These are phyloP conservation scores for Leucoma salicis DNA, from an alignment of 2,888 invertebrate species.

Conservation along the genomic window DNA sequence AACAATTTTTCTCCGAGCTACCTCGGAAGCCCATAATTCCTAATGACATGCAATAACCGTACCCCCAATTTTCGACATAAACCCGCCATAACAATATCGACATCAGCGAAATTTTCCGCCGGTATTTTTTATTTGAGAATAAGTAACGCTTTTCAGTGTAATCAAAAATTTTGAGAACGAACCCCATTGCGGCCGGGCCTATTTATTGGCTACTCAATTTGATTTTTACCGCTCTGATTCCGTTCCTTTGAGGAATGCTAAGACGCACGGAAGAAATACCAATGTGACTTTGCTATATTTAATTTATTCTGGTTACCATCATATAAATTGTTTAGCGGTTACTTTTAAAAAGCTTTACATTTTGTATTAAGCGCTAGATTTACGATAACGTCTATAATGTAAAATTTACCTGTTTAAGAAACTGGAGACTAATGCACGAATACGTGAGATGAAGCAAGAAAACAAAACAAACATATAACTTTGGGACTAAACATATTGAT, in stretches of 20 bases:
- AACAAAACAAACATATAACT: too few relatives aligned
- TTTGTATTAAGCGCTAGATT: too few relatives aligned
- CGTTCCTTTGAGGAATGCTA: conserved; percentile 55
- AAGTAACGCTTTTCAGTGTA: conserved; percentile 78
- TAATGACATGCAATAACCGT: conserved; percentile 83
- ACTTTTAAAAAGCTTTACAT: too few relatives aligned
- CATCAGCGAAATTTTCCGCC: conserved; percentile 74
- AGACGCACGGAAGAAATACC: conserved; percentile 53
- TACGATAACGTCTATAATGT: too few relatives aligned
- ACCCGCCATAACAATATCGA: conserved; percentile 82
- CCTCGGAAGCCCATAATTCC: conserved; percentile 81
- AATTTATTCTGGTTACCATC: too few relatives aligned
- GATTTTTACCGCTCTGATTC: conserved; percentile 77
- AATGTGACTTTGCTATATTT: conserved; percentile 42
- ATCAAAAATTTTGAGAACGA: conserved; percentile 71
- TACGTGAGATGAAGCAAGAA: too few relatives aligned
- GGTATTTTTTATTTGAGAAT: conserved; percentile 74
- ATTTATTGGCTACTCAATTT: conserved; percentile 81
- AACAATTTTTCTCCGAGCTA: conserved; percentile 63
- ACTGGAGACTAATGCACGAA: too few relatives aligned
- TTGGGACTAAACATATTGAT: too few relatives aligned
- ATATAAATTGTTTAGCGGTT: too few relatives aligned
- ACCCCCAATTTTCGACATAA: conserved; percentile 82
- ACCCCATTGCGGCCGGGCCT: conserved; percentile 45
- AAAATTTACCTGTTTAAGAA: too few relatives aligned